These are phyloP conservation scores for Apteryx owenii DNA, from an alignment of 2,113 vertebrate species.

Conservation along the genomic window DNA sequence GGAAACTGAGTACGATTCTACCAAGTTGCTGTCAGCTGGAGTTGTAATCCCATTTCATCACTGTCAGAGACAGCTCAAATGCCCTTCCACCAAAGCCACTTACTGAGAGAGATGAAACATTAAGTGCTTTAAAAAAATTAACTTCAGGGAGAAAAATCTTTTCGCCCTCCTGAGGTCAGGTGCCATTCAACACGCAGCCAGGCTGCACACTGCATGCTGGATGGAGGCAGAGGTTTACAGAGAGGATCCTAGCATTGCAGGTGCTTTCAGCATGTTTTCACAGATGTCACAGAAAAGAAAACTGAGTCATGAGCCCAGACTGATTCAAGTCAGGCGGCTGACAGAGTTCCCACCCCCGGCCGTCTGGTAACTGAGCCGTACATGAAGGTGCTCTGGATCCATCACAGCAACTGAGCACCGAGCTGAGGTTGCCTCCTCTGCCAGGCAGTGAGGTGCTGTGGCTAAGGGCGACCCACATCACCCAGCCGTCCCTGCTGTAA, in stretches of 20 bases:
- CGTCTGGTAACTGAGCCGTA: background rate
- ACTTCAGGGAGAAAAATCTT: background rate
- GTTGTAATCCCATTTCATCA: background rate
- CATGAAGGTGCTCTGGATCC: background rate
- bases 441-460: accelerated
- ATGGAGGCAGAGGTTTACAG: background rate
- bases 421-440: background rate
- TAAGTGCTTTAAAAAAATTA: background rate
- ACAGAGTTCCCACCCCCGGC: background rate
- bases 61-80: background rate
- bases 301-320: background rate
- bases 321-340: background rate
- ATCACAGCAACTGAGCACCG: background rate
- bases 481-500: background rate
- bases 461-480: background rate
- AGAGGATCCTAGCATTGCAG: background rate
- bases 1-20: constrained; percentile 8
- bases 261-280: background rate
- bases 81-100: background rate
- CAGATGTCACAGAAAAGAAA: background rate
- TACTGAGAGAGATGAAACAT: background rate
- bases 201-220: accelerated
- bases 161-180: background rate
- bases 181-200: accelerated
- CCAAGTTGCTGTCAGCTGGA: background rate